Conservation (phyloP, 2,113 vertebrate genomes). For the Oryctolagus cuniculus region DNA sequence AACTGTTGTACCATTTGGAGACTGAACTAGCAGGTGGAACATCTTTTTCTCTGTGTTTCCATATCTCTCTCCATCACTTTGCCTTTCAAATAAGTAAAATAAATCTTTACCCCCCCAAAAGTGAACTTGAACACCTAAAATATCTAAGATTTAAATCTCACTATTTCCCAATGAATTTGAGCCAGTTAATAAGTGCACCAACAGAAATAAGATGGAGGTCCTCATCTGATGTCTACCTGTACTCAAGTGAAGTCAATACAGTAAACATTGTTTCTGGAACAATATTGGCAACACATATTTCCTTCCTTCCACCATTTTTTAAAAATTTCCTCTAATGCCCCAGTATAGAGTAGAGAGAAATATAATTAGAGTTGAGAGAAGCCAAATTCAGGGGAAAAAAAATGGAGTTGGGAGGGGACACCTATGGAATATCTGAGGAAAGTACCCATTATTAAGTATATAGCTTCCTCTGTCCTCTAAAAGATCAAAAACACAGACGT, state of each 20-base stretch:
- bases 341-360: neutral
- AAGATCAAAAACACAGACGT: neutral
- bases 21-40: no score
- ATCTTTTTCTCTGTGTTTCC: no score
- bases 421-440: neutral
- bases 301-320: neutral
- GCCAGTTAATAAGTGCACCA: neutral
- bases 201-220: neutral
- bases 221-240: neutral
- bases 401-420: neutral
- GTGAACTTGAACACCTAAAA: neutral
- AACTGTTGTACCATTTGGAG: no score
- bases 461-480: neutral
- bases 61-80: no score
- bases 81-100: no score
- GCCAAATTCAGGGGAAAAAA: neutral
- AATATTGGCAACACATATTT: neutral
- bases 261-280: neutral
- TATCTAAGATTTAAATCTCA: neutral
- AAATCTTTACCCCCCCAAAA: no score
- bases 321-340: neutral
- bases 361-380: neutral
- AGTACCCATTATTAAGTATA: neutral
- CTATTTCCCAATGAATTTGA: conserved; percentile 32
- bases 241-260: neutral